Base-by-base conservation (phyloP, 2,113 vertebrate genomes). In the Grammomys surdaster region DNA sequence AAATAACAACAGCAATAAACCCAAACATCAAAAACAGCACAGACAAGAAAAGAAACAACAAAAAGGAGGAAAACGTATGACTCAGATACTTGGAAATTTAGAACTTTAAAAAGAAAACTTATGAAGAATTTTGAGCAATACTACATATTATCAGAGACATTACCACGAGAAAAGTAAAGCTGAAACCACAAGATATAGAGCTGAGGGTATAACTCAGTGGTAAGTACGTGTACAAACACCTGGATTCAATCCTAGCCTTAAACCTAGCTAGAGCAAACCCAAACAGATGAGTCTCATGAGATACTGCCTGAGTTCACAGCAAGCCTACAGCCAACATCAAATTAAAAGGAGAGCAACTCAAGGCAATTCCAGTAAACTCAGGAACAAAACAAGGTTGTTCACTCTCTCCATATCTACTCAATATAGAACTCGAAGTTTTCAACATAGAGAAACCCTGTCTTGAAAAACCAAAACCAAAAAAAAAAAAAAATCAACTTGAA, bases 101-200 rank as follows among this genome's bases (percentile, higher is more conserved):
- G 84, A 78, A 81, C 81, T 51, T 88, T 54, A 84, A 88, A 92
- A 90, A 58, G 9, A 88, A 81, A 77, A 69, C 13, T 75, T 92
- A 19, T 84, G 43, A 94, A 58, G 51, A 70, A 48, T 58, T 86
- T 70, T 16, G 56, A 81, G 33, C 63, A 82, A 84, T 85, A 85
- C 7, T 63, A 65, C 5, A 33, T 70, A 87, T 5, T 91, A 60
- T 13, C 4, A 63, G 82, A 82, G 51, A 36, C 0, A 77, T 93
- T 36, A 22, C 1, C 43, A 54, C 36, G 20, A 92, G 60, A 91
- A 95, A 69, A 92, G 20, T 76, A 63, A 80, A 58, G 46, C 43
- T 58, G 72, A 94, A 90, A 88, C 20, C 7, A 63, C 36, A 46
- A 36, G 36, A 81, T 33, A 69, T 56, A 33, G 13, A 20, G 26